Evolutionary conservation across 64 coral and sea anemone species (phyloP).

Genomic region (Cladopsammia gracilis): DNA sequence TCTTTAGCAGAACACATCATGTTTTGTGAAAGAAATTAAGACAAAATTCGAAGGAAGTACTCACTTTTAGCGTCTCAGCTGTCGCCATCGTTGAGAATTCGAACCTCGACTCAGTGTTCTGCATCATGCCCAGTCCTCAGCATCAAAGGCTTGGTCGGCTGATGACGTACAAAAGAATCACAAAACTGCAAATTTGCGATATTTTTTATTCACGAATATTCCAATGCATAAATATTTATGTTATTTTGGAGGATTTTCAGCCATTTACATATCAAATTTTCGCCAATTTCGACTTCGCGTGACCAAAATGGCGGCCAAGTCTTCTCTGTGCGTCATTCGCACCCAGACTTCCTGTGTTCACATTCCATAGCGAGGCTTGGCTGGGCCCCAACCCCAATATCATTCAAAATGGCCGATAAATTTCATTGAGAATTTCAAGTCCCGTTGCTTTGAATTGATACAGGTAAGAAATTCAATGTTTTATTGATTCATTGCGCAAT

Average conservation of each 20-base stretch:
- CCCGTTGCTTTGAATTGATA: neutral
- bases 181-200: neutral
- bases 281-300: neutral
- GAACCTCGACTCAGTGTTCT: conserved; percentile 81
- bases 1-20: conserved; percentile 60
- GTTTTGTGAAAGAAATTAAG: conserved; percentile 70
- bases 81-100: conserved; percentile 95
- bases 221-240: neutral
- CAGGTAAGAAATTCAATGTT: conserved; percentile 4
- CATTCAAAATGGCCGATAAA: conserved; percentile 23
- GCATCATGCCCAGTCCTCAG: conserved; percentile 35
- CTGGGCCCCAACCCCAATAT: neutral
- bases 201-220: neutral
- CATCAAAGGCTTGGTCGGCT: conserved; percentile 9
- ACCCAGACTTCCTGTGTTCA: neutral
- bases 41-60: conserved; percentile 94
- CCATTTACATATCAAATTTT: neutral
- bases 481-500: neutral
- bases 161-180: conserved; percentile 30
- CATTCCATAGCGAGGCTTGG: conserved; percentile 50
- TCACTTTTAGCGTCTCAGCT: too few species aligned
- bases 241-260: neutral
- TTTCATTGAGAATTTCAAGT: neutral
- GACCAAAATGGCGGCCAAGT: conserved; percentile 6
- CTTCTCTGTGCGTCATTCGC: neutral